Conservation (phyloP, 2,797 vertebrate species). For the Gallirallus australis region DNA sequence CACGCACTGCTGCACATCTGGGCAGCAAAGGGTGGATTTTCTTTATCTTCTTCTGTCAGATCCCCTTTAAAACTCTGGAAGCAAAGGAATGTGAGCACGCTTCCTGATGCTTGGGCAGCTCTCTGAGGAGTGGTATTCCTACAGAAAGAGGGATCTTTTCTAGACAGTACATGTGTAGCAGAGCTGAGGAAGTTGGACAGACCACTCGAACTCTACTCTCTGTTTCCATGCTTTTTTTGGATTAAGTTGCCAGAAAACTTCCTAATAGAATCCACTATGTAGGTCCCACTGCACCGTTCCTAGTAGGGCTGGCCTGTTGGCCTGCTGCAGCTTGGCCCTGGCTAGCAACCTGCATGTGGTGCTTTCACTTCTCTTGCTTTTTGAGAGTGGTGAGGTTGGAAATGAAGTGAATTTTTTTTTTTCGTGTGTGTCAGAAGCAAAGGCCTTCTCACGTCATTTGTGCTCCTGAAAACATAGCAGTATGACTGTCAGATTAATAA, state of each 20-base stretch:
- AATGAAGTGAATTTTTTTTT: neutral
- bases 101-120: neutral
- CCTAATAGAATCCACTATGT: neutral
- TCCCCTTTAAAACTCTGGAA: neutral
- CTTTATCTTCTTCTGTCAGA: neutral
- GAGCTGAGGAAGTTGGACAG: neutral
- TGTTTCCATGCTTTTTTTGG: neutral
- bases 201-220: neutral
- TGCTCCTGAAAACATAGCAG: neutral
- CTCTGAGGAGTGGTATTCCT: neutral
- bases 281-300: neutral
- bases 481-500: neutral
- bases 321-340: neutral
- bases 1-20: neutral
- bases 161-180: neutral
- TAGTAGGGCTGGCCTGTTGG: neutral
- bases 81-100: rapidly evolving
- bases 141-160: neutral
- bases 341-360: rapidly evolving
- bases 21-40: neutral
- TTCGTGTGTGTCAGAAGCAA: neutral
- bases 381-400: neutral
- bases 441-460: neutral
- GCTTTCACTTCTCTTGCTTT: neutral
- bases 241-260: neutral